These are phyloP conservation scores for Radopholus similis DNA, from an alignment of 1,140 invertebrate species.

Conservation along the genomic window DNA sequence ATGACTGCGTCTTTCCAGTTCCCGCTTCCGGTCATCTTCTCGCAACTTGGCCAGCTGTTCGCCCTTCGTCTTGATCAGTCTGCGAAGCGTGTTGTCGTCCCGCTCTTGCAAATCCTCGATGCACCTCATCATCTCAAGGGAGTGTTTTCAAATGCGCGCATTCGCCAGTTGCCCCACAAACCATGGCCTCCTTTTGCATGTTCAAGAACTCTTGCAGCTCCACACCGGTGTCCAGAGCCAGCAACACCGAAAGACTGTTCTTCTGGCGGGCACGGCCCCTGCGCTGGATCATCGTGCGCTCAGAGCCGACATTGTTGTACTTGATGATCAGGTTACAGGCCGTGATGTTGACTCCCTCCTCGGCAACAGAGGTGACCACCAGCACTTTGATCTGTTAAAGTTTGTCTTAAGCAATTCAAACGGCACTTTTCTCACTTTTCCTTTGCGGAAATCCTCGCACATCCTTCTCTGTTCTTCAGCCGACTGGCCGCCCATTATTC, in stretches of 20 bases:
- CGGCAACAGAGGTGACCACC: slow-evolving; percentile 61
- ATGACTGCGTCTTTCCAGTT: not conserved
- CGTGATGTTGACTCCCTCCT: slow-evolving; percentile 61
- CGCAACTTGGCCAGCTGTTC: not conserved
- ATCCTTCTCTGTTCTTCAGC: slow-evolving; percentile 22
- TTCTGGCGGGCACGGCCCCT: slow-evolving; percentile 54
- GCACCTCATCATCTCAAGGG: slow-evolving; percentile 19
- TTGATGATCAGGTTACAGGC: slow-evolving; percentile 62
- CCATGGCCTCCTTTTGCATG: slow-evolving; percentile 39
- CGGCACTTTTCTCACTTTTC: slow-evolving; percentile 20
- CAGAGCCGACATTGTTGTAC: slow-evolving; percentile 61
- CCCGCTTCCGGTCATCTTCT: not conserved
- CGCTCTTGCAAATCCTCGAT: slow-evolving; percentile 17
- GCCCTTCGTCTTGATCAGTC: slow-evolving; percentile 5
- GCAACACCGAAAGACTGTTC: slow-evolving; percentile 28
- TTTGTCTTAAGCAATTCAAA: no score
- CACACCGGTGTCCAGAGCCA: slow-evolving; percentile 31
- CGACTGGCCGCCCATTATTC: slow-evolving; percentile 29
- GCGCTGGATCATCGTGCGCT: slow-evolving; percentile 61
- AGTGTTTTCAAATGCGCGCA: not conserved
- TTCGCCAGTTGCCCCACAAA: not conserved
- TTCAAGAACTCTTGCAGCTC: slow-evolving; percentile 40
- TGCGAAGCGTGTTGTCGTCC: slow-evolving; percentile 11
- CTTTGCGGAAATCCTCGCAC: slow-evolving; percentile 27
- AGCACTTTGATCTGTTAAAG: slow-evolving; percentile 69